phyloP scores from a whole-genome alignment of 2,797 vertebrate species.

The Garrulus glandarius region DNA sequence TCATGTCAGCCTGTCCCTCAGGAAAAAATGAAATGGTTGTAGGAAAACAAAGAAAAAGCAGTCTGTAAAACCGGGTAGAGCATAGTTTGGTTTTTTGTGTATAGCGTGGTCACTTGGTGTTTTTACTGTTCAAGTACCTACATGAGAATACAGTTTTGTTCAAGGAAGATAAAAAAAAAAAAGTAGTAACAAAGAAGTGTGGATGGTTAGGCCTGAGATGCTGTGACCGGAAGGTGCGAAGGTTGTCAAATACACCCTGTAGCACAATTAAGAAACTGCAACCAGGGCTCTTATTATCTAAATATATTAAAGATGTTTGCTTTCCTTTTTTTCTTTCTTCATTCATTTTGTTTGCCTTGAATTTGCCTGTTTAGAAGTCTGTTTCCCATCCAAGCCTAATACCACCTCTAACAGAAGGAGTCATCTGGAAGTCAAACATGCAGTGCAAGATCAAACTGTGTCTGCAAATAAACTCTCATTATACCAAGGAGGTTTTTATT shows the following conservation, averaged over 20 bases:
- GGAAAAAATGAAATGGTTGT: conserved; percentile 22
- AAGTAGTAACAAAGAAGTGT: neutral
- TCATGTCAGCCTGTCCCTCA: neutral
- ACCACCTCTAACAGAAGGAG: neutral
- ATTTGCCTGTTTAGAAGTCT: neutral
- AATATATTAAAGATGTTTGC: neutral
- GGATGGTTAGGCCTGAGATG: neutral
- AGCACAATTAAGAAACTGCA: neutral
- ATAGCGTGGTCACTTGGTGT: neutral
- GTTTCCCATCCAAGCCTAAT: neutral
- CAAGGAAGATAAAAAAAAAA: neutral
- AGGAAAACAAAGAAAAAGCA: neutral
- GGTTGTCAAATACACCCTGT: neutral
- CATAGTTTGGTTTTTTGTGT: neutral
- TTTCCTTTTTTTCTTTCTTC: neutral
- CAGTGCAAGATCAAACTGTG: neutral
- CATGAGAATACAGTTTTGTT: neutral
- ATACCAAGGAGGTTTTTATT: neutral
- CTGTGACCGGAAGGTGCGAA: neutral
- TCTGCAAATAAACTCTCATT: neutral
- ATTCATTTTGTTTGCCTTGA: neutral
- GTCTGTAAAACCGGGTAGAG: neutral
- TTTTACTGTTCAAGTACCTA: neutral
- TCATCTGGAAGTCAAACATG: neutral
- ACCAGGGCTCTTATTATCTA: neutral